Percentiles rank a stretch among this genome's conserved stretches.
These are phyloP conservation scores for Stomatorhinus ivindoensis DNA, from an alignment of 2,113 vertebrate species.

Conservation along the genomic window DNA sequence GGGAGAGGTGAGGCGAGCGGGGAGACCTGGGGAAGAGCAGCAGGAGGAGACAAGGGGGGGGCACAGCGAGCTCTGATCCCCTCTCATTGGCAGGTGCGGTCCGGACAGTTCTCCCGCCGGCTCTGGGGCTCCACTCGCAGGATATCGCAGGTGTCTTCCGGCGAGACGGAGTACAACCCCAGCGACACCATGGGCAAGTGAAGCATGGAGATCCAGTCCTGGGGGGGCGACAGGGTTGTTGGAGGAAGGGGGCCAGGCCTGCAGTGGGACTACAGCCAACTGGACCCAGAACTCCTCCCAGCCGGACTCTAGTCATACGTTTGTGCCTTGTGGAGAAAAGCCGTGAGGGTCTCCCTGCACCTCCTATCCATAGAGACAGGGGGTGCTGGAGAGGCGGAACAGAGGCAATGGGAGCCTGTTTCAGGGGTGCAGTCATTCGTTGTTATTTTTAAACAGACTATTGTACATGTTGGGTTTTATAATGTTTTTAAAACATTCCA, in stretches of 20 bases:
- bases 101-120: constrained; percentile 75
- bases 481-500: constrained; percentile 56
- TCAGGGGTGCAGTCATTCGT: constrained; percentile 50
- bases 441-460: constrained; percentile 23
- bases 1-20: constrained; percentile 63
- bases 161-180: constrained; percentile 85
- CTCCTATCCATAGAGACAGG: neutral
- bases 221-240: neutral
- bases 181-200: constrained; percentile 51
- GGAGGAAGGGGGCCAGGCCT: neutral
- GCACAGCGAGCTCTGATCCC: neutral
- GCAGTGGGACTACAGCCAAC: neutral
- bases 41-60: neutral
- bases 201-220: constrained; percentile 21
- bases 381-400: too few species aligned
- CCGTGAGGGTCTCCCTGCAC: too few species aligned
- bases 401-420: neutral
- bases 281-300: neutral
- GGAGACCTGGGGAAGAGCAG: neutral
- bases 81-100: constrained; percentile 63
- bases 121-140: constrained; percentile 81
- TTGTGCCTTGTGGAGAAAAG: neutral
- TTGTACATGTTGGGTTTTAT: constrained; percentile 27
- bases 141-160: constrained; percentile 84
- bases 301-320: neutral